phyloP scores from a whole-genome alignment of 2,797 vertebrate species.

The Lutra lutra region DNA sequence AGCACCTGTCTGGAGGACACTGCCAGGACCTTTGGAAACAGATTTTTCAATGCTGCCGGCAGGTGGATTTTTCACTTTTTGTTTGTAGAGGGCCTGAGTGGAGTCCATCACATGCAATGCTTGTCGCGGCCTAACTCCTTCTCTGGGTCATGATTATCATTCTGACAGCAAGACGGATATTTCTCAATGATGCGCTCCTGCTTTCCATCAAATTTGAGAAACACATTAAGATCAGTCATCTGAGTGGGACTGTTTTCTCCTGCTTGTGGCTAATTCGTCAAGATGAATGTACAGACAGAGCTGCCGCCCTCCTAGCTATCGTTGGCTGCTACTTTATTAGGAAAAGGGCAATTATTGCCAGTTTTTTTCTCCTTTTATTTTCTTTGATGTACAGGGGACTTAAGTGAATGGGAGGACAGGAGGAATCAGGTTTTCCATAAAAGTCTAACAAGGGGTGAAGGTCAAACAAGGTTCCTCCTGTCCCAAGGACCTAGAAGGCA shows the following conservation, averaged over 20 bases:
- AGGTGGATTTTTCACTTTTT: not conserved
- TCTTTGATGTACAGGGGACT: not conserved
- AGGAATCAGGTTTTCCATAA: not conserved
- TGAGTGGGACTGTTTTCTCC: conserved; percentile 19
- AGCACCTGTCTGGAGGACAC: not conserved
- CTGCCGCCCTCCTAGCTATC: not conserved
- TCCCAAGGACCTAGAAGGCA: not conserved
- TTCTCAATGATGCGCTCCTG: conserved; percentile 35
- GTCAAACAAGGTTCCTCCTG: not conserved
- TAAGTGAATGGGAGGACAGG: not conserved
- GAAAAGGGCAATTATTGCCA: not conserved
- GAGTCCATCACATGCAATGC: not conserved
- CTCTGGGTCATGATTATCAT: not conserved
- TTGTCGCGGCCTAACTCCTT: not conserved
- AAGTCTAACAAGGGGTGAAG: not conserved
- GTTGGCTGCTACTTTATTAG: not conserved
- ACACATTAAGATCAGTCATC: not conserved
- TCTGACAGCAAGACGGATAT: conserved; percentile 43
- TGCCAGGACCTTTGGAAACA: not conserved
- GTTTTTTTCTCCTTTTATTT: not conserved
- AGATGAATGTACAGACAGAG: not conserved
- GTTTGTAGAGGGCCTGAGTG: not conserved
- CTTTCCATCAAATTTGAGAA: conserved; percentile 32
- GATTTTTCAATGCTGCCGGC: not conserved
- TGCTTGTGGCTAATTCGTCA: conserved; percentile 36